Base-by-base conservation (phyloP, 2,113 vertebrate genomes). In the Nerophis lumbriciformis region DNA sequence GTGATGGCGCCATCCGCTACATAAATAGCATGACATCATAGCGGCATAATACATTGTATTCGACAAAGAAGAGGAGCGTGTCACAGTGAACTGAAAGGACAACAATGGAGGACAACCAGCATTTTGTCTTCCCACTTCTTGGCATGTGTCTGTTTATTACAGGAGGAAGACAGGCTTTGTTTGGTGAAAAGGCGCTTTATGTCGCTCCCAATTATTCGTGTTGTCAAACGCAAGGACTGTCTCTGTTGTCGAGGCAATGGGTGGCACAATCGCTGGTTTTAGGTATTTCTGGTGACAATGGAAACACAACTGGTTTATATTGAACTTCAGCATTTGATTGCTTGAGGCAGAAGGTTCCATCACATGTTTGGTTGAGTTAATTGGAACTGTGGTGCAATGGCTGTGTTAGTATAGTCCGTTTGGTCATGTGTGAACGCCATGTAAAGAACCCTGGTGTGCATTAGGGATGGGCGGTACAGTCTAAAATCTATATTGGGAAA, bases 171-270 rank as follows among this genome's bases (percentile, higher is more conserved):
- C 37, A 4, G 2, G 15, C 54, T 42, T 16, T 42, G 16, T 39
- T 56, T 56, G 38, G 39, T 39, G n/a, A 19, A 16, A 37, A 19
- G 5, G 38, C 15, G 38, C 54, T 16, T 57, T 19, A 11, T 56
- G 54, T 44, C 54, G 19, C 16, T 57, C 42, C 54, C 16, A 57
- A 42, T 57, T 19, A 57, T 42, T 39, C 54, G 39, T 9, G 16
- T 39, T 56, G 54, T 56, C 15, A 9, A 15, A 19, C 10, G 37
- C 36, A 56, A n/a, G 38, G 38, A 44, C 39, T 5, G n/a, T 42
- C 10, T 42, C 15, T 42, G 37, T 19, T 37, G 39, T 16, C 54
- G 11, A 56, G 54, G 37, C 53, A 54, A 38, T 37, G 35, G 37
- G 15, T 39, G 38, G 38, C 1, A 39, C 38, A 8, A 39, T 39